A percentile compares a stretch with the other conserved stretches of the same genome.
phyloP scores from a whole-genome alignment of 1,140 invertebrate species.

The Zaprionus camerounensis region DNA sequence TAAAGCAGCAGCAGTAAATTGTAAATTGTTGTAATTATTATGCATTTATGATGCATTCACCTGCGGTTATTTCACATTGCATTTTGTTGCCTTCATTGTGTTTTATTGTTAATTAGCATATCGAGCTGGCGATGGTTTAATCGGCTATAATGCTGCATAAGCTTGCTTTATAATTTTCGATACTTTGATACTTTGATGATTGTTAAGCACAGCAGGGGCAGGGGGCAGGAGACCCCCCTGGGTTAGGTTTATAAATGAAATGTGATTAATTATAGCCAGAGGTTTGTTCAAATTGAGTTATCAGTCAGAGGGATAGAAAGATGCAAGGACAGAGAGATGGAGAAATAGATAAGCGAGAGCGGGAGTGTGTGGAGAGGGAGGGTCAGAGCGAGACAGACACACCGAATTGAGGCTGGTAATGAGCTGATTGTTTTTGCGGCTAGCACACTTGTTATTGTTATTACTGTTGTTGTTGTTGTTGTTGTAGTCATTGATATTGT shows the following conservation, averaged over 20 bases:
- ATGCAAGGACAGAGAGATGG: not conserved
- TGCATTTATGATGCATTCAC: conserved; percentile 9
- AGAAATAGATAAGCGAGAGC: too few relatives aligned
- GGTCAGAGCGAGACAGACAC: not conserved
- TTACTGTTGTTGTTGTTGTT: not conserved
- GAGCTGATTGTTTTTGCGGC: conserved; percentile 32
- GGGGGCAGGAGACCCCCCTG: not conserved
- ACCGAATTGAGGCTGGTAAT: conserved; percentile 8
- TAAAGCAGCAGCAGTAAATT: not conserved
- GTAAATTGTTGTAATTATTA: conserved; percentile 15
- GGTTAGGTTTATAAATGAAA: conserved; percentile 35
- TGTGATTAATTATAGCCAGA: conserved; percentile 43
- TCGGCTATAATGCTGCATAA: conserved; percentile 39
- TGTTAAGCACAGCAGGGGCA: conserved; percentile 4
- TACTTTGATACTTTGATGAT: conserved; percentile 15
- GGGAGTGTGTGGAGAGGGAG: not conserved
- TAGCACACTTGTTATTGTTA: conserved; percentile 2
- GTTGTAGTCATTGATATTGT: conserved; percentile 7
- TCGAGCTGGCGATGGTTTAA: conserved; percentile 17
- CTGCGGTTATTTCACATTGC: not conserved
- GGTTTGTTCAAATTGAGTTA: conserved; percentile 13
- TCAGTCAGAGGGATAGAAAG: not conserved
- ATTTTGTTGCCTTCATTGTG: not conserved
- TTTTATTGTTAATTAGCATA: conserved; percentile 40
- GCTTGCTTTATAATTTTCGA: conserved; percentile 31